phyloP scores from a whole-genome alignment of 2,113 vertebrate species.

The Pitta sordida region DNA sequence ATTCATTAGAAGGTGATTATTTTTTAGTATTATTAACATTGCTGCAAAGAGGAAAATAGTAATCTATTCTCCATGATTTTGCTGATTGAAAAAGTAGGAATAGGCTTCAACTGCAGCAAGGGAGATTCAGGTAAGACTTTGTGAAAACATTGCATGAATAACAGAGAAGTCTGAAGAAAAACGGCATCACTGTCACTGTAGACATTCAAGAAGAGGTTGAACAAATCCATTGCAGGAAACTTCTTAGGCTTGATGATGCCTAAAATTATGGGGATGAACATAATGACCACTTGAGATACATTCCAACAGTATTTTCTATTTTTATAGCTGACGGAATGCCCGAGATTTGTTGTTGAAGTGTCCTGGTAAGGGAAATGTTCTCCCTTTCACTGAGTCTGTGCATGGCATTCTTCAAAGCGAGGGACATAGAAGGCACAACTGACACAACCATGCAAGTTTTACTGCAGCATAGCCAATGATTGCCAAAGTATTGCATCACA shows the following conservation, averaged over 20 bases:
- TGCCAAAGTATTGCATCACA: neutral
- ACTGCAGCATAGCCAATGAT: rapidly evolving
- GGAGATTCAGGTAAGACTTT: neutral
- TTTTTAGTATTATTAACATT: neutral
- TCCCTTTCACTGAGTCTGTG: neutral
- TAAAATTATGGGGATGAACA: neutral
- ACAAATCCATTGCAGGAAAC: neutral
- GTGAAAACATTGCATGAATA: neutral
- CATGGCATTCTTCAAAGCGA: neutral
- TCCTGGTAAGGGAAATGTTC: neutral
- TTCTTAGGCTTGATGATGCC: neutral
- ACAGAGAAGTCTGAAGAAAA: neutral
- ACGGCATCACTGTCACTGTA: neutral
- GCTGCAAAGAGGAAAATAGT: neutral
- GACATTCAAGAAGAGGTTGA: neutral
- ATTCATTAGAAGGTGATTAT: neutral
- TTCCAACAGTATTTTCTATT: neutral
- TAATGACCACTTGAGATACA: neutral
- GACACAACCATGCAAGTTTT: neutral
- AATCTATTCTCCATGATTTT: neutral
- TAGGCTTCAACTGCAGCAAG: neutral
- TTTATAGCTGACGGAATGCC: neutral
- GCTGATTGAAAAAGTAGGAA: neutral
- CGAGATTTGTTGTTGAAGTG: neutral
- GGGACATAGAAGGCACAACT: neutral